These are phyloP conservation scores for Callaeas wilsoni DNA, from an alignment of 2,113 vertebrate species.

Conservation along the genomic window DNA sequence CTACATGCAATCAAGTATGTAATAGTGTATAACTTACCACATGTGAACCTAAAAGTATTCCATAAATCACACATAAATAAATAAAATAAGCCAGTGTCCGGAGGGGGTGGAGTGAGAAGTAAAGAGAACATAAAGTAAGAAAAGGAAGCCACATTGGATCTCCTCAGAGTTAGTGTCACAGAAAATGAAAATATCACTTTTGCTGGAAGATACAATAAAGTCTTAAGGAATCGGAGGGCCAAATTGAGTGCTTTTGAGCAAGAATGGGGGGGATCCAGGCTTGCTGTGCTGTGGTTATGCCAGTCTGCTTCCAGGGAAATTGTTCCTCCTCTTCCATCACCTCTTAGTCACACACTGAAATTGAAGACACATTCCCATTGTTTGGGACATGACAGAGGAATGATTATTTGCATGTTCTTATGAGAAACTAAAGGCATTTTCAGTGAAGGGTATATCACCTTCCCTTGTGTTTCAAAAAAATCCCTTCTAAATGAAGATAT, in stretches of 20 bases:
- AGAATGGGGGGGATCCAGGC: neutral
- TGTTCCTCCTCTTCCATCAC: neutral
- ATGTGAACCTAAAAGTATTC: neutral
- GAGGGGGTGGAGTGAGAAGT: neutral
- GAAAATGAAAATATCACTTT: neutral
- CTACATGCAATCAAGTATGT: neutral
- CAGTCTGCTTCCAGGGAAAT: neutral
- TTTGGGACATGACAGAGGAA: neutral
- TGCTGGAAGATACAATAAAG: neutral
- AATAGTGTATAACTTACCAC: neutral
- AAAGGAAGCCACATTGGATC: neutral
- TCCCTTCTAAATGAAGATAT: neutral
- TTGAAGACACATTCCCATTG: neutral
- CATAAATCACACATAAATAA: neutral
- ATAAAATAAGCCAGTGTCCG: accelerated
- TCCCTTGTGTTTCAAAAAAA: neutral
- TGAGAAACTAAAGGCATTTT: neutral
- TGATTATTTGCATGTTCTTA: neutral
- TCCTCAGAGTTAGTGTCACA: neutral
- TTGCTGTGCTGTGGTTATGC: neutral
- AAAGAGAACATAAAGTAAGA: neutral
- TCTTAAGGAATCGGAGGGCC: neutral
- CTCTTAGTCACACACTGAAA: neutral
- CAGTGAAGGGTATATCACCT: neutral
- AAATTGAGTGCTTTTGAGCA: neutral